Evolutionary conservation across 2,888 invertebrate species (phyloP).

Genomic region (Tinea semifulvella): DNA sequence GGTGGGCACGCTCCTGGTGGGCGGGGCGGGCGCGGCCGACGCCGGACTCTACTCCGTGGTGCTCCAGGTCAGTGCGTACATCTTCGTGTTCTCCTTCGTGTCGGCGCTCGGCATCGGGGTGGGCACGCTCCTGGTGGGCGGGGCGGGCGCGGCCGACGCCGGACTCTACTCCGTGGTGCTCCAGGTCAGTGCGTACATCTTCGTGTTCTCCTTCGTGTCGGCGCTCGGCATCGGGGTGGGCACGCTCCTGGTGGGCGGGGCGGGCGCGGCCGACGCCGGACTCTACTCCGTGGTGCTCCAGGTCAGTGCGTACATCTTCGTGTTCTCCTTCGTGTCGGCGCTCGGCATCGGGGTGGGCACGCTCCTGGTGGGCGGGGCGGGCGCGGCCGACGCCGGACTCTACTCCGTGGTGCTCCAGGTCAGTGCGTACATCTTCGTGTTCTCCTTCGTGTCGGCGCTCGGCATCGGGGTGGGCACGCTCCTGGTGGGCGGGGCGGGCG

Average conservation of each 20-base stretch:
- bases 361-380: conserved; percentile 67
- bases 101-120: conserved; percentile 83
- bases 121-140: conserved; percentile 73
- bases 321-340: conserved; percentile 83
- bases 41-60: conserved; percentile 73
- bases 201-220: conserved; percentile 81
- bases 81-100: conserved; percentile 80
- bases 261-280: conserved; percentile 66
- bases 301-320: conserved; percentile 83
- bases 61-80: conserved; percentile 83
- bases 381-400: conserved; percentile 67
- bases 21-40: conserved; percentile 63
- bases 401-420: conserved; percentile 80
- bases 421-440: conserved; percentile 80
- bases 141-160: conserved; percentile 63
- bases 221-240: conserved; percentile 82
- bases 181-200: conserved; percentile 85
- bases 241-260: conserved; percentile 70
- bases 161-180: conserved; percentile 73
- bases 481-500: conserved; percentile 67
- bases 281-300: conserved; percentile 75
- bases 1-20: conserved; percentile 74
- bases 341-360: conserved; percentile 81
- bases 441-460: conserved; percentile 81
- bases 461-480: conserved; percentile 80